Conservation (phyloP, 2,797 vertebrate genomes). For the Alouatta caraya region DNA sequence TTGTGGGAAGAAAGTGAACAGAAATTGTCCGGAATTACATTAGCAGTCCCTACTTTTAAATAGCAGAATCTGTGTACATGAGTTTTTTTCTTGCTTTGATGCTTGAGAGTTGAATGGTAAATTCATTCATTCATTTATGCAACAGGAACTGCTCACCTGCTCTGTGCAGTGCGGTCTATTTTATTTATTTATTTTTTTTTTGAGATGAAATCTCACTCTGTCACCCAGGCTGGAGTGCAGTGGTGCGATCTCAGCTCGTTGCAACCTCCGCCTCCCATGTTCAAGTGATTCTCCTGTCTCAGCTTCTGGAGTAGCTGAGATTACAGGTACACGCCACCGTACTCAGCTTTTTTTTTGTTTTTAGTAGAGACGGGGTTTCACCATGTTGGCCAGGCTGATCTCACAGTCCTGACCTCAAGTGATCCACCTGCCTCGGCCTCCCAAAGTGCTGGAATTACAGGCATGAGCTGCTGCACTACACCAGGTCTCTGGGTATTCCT, state of each 20-base stretch:
- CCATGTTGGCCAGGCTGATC: not conserved
- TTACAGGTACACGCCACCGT: not conserved
- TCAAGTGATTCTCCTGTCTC: not conserved
- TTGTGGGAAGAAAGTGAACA: not conserved
- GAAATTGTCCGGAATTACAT: not conserved
- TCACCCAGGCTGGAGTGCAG: not conserved
- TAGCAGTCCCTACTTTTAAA: not conserved
- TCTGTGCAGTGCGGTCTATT: not conserved
- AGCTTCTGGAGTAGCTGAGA: not conserved
- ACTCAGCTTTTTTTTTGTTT: not conserved
- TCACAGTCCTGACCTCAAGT: not conserved
- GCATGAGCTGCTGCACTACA: accelerated
- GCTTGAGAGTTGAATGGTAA: not conserved
- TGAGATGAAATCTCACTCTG: not conserved
- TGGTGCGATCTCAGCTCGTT: not conserved
- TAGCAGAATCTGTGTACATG: not conserved
- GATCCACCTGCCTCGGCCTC: not conserved
- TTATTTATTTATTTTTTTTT: not conserved
- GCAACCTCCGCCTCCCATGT: not conserved
- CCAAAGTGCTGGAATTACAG: not conserved
- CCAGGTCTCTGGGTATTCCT: not conserved
- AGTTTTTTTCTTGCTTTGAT: not conserved
- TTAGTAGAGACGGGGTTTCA: not conserved
- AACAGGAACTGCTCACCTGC: not conserved
- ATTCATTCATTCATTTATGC: not conserved